Conservation (phyloP, 2,888 invertebrate species). For the Chamaedrilus cognettii region DNA sequence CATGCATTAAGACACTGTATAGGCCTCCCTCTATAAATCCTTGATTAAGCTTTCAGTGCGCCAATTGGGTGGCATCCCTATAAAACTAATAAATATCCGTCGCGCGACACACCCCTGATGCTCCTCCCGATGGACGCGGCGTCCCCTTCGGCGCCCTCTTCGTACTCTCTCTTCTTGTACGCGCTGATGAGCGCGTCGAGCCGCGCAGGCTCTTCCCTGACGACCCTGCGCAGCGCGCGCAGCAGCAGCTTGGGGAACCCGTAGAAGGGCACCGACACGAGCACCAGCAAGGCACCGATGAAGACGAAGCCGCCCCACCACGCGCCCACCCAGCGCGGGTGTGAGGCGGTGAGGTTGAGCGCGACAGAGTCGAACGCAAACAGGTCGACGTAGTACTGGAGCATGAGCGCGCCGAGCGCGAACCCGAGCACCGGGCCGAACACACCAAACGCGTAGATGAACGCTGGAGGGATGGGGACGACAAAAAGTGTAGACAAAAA, state of each 20-base stretch:
- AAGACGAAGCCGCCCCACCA: slow-evolving; percentile 76
- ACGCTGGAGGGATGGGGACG: no score
- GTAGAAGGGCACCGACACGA: slow-evolving; percentile 89
- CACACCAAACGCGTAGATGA: slow-evolving; percentile 96
- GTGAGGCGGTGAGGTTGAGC: slow-evolving; percentile 45
- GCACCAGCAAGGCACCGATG: slow-evolving; percentile 81
- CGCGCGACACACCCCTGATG: slow-evolving; percentile 25
- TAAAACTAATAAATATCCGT: no score
- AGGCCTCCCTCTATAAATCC: no score
- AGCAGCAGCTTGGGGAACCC: slow-evolving; percentile 76
- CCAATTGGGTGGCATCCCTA: no score
- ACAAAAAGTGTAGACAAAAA: slow-evolving; percentile 14
- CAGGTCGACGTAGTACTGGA: slow-evolving; percentile 90
- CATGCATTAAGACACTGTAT: no score
- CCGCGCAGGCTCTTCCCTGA: not conserved
- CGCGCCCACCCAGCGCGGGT: slow-evolving; percentile 63
- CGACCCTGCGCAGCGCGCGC: slow-evolving; percentile 1
- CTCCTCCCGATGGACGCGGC: not conserved
- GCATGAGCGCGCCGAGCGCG: slow-evolving; percentile 84
- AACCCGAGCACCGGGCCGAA: slow-evolving; percentile 95
- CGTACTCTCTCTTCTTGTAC: slow-evolving; percentile 1
- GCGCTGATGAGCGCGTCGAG: not conserved
- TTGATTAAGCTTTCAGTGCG: no score
- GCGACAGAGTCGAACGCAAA: slow-evolving; percentile 64
- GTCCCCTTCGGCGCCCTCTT: not conserved